phyloP scores from a whole-genome alignment of 2,888 invertebrate species.

The Bombyx huttoni region DNA sequence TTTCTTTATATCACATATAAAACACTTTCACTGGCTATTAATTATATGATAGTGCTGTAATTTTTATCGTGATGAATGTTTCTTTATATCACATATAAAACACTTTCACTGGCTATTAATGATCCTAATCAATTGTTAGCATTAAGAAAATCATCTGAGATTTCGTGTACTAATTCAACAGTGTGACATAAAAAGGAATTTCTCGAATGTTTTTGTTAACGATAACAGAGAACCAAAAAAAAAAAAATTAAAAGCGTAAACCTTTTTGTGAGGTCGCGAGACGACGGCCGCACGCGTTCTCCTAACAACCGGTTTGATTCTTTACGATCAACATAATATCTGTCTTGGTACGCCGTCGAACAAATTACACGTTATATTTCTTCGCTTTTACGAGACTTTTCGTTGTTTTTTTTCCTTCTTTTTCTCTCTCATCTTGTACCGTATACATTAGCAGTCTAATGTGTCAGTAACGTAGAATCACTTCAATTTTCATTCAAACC shows the following conservation, averaged over 20 bases:
- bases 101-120: conserved; percentile 21
- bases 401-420: conserved; percentile 14
- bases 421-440: conserved; percentile 42
- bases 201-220: conserved; percentile 51
- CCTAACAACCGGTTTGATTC: conserved; percentile 58
- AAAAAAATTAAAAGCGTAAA: conserved; percentile 58
- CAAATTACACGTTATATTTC: conserved; percentile 71
- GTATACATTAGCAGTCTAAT: conserved; percentile 52
- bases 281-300: conserved; percentile 64
- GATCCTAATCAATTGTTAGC: conserved; percentile 18
- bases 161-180: conserved; percentile 40
- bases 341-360: conserved; percentile 64
- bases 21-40: conserved; percentile 22
- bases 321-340: conserved; percentile 65
- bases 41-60: conserved; percentile 15
- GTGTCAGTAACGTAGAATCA: conserved; percentile 40
- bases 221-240: conserved; percentile 48
- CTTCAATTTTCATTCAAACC: conserved; percentile 40
- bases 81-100: conserved; percentile 12
- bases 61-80: conserved; percentile 11
- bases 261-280: conserved; percentile 70
- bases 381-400: conserved; percentile 65
- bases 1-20: conserved; percentile 11
- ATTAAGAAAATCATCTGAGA: not conserved
- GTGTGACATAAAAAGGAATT: conserved; percentile 55